Percentiles rank a stretch among this genome's conserved stretches.
phyloP scores from a whole-genome alignment of 1,140 invertebrate species.

The Drosophila sechellia region DNA sequence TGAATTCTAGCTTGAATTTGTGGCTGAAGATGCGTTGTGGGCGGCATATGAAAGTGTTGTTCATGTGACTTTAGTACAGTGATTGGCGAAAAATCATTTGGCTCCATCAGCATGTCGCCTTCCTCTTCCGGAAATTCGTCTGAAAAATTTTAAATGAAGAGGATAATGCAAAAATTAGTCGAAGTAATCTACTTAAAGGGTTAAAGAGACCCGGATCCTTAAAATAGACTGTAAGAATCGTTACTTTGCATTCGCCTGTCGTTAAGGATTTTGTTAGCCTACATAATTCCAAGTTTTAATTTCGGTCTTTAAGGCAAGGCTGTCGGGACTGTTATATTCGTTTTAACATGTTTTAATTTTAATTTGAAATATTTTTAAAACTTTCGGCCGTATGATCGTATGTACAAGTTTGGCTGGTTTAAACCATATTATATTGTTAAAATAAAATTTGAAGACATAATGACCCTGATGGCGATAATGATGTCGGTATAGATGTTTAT shows the following conservation, averaged over 20 bases:
- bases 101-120: conserved; percentile 83
- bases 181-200: conserved; percentile 1
- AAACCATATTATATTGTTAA: neutral
- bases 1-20: conserved; percentile 29
- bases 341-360: too few relatives aligned
- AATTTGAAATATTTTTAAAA: too few relatives aligned
- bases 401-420: neutral
- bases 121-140: conserved; percentile 81
- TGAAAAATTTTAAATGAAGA: conserved; percentile 45
- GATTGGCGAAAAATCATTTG: conserved; percentile 77
- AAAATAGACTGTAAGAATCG: too few relatives aligned
- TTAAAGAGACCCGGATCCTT: neutral
- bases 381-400: too few relatives aligned
- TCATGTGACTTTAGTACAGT: conserved; percentile 78
- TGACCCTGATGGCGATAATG: conserved; percentile 61
- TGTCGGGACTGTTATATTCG: too few relatives aligned
- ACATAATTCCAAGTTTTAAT: too few relatives aligned
- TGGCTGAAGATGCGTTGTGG: conserved; percentile 62
- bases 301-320: too few relatives aligned
- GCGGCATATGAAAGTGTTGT: conserved; percentile 73
- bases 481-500: conserved; percentile 5
- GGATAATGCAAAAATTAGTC: conserved; percentile 12
- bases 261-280: too few relatives aligned
- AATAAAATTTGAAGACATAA: conserved; percentile 4
- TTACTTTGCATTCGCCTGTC: too few relatives aligned